Conservation (phyloP, 1,140 invertebrate genomes). For the Lepidurus arcticus region DNA sequence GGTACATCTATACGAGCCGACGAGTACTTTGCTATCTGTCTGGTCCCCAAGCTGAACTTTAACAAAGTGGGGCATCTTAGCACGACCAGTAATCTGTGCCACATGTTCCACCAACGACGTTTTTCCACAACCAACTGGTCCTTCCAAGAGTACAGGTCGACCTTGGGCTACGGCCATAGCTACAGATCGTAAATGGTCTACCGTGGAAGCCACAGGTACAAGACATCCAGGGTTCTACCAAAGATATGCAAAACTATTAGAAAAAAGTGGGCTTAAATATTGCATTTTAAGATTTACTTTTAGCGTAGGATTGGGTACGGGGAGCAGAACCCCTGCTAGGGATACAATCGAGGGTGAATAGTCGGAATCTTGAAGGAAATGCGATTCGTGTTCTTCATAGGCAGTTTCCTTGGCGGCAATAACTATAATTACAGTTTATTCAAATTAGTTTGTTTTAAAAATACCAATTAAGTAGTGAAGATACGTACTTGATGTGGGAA, state of each 20-base stretch:
- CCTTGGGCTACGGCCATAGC: conserved; percentile 65
- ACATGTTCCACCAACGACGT: conserved; percentile 84
- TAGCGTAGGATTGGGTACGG: not conserved
- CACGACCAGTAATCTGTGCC: conserved; percentile 66
- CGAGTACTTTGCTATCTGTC: conserved; percentile 90
- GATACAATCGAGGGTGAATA: conserved; percentile 34
- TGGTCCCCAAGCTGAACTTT: conserved; percentile 95
- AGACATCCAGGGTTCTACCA: conserved; percentile 41
- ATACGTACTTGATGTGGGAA: not conserved
- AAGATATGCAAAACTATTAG: not conserved
- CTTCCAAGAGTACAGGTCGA: conserved; percentile 76
- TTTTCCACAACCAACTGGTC: conserved; percentile 91
- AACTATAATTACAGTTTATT: not conserved
- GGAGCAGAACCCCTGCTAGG: conserved; percentile 24
- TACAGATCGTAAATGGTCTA: conserved; percentile 63
- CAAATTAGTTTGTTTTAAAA: not conserved
- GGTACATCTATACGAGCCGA: conserved; percentile 92
- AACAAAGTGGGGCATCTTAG: conserved; percentile 48
- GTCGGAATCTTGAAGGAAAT: conserved; percentile 33
- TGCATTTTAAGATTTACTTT: not conserved
- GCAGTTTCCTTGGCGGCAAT: conserved; percentile 42
- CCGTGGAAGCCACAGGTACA: conserved; percentile 58
- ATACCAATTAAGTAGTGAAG: not conserved
- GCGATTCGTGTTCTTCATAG: conserved; percentile 37
- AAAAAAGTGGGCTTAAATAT: not conserved